Evolutionary conservation across 92 coral and sea anemone genomes (phyloP).

Genomic region (Palythoa caribaeorum): DNA sequence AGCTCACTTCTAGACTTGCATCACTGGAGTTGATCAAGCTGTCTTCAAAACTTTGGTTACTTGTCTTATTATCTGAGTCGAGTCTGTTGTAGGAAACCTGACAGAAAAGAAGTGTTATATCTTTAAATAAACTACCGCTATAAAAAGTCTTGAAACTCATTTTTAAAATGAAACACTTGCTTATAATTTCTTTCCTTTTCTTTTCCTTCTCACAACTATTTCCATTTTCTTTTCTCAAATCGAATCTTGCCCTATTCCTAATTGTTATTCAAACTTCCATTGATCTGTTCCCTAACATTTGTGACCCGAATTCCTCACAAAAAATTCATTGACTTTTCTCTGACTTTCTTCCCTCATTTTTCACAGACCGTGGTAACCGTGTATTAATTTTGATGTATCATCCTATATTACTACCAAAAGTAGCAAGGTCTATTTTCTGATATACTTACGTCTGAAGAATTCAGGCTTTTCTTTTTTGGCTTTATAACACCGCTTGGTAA

Average conservation of each 20-base stretch:
- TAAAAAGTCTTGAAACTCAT: too few relatives aligned
- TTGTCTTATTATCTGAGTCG: not conserved
- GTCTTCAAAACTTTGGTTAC: conserved; percentile 46
- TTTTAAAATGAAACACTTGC: too few relatives aligned
- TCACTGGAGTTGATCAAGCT: conserved; percentile 30
- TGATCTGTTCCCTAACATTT: too few relatives aligned
- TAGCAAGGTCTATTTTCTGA: not conserved
- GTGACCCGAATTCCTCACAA: too few relatives aligned
- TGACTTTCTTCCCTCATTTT: too few relatives aligned
- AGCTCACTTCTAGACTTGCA: conserved; percentile 42
- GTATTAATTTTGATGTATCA: not conserved
- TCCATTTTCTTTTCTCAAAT: too few relatives aligned
- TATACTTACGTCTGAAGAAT: conserved; percentile 64
- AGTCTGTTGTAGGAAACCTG: conserved; percentile 32
- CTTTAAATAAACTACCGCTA: not conserved
- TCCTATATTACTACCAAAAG: not conserved
- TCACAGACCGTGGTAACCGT: not conserved
- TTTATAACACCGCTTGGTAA: conserved; percentile 82
- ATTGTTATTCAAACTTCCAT: too few relatives aligned
- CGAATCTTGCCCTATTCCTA: too few relatives aligned
- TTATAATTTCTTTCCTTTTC: too few relatives aligned
- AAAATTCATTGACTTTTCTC: too few relatives aligned
- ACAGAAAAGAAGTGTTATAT: not conserved
- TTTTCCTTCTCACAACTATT: too few relatives aligned
- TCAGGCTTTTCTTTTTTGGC: conserved; percentile 83